Evolutionary conservation across 2,113 vertebrate species (phyloP).

Genomic region (Odocoileus hemionus): DNA sequence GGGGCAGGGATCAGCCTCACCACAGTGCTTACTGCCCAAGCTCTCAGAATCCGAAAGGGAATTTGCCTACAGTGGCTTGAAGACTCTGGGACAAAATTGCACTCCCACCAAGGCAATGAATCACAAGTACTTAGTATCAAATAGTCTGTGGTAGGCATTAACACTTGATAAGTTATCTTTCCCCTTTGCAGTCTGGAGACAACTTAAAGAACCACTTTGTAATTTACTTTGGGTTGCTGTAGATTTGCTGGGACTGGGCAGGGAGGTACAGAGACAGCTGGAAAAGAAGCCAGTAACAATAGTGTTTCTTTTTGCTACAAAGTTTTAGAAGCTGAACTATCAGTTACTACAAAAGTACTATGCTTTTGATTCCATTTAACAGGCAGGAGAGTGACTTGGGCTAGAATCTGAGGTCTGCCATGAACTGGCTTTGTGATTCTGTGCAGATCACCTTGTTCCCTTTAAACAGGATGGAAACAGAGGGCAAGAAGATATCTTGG

Average conservation of each 20-base stretch:
- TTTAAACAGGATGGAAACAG: background rate
- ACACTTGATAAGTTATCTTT: background rate
- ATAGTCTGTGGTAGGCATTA: constrained; percentile 15
- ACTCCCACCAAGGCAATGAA: constrained; percentile 61
- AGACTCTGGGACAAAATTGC: constrained; percentile 40
- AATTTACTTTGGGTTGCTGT: background rate
- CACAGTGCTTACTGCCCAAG: constrained; percentile 16
- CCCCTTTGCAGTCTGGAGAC: background rate
- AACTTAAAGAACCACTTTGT: background rate
- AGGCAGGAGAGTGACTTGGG: background rate
- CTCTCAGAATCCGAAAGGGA: background rate
- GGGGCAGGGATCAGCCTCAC: constrained; percentile 18
- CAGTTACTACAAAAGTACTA: background rate
- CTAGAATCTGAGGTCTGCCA: background rate
- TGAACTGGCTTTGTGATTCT: background rate
- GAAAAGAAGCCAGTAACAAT: background rate
- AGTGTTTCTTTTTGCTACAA: background rate
- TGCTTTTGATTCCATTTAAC: background rate
- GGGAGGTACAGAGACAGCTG: background rate
- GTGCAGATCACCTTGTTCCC: background rate
- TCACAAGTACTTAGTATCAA: constrained; percentile 41
- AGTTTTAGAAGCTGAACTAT: background rate
- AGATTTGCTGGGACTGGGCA: background rate
- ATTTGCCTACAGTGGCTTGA: constrained; percentile 1
- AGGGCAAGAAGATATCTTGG: background rate